Base-by-base conservation (phyloP, 1,140 invertebrate genomes). In the Dendroctonus valens region DNA sequence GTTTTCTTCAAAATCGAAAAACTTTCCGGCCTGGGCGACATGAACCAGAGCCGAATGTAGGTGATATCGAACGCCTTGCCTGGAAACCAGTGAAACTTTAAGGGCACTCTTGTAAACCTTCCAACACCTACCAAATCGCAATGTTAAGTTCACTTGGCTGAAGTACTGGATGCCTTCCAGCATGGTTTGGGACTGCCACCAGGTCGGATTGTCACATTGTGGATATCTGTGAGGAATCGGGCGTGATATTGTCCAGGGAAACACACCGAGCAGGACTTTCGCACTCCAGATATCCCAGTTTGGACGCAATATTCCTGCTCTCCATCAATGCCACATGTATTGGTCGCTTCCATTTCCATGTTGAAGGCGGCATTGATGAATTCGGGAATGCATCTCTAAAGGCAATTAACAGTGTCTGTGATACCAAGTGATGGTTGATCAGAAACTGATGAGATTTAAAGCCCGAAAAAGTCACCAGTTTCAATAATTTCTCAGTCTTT, bases 121-220 rank as follows among this genome's bases (percentile, higher is more conserved):
- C 44, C 9, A 46, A 4, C 44, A 58, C 59, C 85, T 82, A 96
- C 94, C 86, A 58, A 99, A 84, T 76, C 90, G 83, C 8, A 99
- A 80, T 0, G 95, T 98, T 12, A 99, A 81, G 79, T 98, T 97
- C 48, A 99, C 94, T 79, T 89, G 87, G 73, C 89, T 91, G 0
- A 94, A 92, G 77, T 89, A 92, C 76, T 97, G 91, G n/a, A 97
- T 90, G n/a, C 87, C 90, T 72, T 99, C 93, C 68, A 86, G 86
- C 93, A 99, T 97, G 0, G 97, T 98, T 74, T 97, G 93, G 2
- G 94, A 97, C 76, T 99, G 97, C 97, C 97, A 99, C 94, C 94
- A 98, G 0, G 97, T 98, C 68, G 89, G 87, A 76, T 94, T 92
- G 51, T 93, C 68, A 91, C 88, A 72, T 89, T 87, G 69, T 96